phyloP scores from a whole-genome alignment of 2,113 vertebrate species.

The Oceanites oceanicus region DNA sequence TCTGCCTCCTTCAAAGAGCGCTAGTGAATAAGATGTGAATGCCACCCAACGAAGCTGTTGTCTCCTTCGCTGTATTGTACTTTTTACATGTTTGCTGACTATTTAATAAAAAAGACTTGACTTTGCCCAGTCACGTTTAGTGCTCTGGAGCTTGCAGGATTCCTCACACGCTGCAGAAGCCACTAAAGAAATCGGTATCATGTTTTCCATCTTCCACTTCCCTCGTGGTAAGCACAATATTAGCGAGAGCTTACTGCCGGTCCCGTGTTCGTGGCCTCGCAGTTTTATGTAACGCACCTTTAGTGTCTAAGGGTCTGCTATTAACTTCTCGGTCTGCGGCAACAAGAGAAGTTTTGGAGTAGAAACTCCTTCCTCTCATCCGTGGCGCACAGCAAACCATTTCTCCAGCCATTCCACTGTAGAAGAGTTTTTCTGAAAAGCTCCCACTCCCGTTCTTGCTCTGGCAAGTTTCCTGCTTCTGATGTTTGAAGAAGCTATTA shows the following conservation, averaged over 20 bases:
- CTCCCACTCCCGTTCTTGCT: neutral
- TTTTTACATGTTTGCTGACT: neutral
- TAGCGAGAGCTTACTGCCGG: rapidly evolving
- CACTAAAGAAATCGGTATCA: rapidly evolving
- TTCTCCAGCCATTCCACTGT: neutral
- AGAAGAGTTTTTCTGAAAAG: neutral
- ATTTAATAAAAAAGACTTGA: neutral
- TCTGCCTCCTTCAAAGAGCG: neutral
- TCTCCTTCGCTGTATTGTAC: neutral
- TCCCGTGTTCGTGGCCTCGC: neutral
- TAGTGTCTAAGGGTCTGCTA: neutral
- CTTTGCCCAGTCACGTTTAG: neutral
- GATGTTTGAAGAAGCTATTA: neutral
- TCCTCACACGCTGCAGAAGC: neutral
- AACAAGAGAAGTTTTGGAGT: neutral
- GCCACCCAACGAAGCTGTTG: neutral
- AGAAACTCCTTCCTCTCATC: neutral
- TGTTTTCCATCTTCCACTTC: neutral
- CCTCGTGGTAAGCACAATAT: rapidly evolving
- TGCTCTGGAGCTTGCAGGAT: neutral
- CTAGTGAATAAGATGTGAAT: no score
- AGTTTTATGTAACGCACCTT: neutral
- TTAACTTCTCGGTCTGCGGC: neutral
- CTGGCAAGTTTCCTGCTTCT: neutral
- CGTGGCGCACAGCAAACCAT: neutral